A percentile compares a stretch with the other conserved stretches of the same genome.
These are phyloP conservation scores for Agapornis canus DNA, from an alignment of 2,797 vertebrate genomes.

Conservation along the genomic window DNA sequence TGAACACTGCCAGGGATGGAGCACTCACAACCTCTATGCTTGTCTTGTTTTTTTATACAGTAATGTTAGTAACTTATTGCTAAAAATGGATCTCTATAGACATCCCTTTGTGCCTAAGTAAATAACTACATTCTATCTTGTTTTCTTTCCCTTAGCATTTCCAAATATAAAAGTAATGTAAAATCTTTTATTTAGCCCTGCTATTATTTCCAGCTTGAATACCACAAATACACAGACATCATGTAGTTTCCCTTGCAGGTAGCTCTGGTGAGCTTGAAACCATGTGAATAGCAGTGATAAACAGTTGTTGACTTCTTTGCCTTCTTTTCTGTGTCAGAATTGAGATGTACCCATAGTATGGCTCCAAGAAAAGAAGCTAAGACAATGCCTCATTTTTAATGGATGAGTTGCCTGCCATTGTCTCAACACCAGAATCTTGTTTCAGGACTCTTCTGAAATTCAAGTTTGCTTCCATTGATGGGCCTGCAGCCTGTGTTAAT, in stretches of 20 bases:
- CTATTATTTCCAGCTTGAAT: neutral
- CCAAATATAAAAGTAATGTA: neutral
- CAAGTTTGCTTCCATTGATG: neutral
- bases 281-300: neutral
- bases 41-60: neutral
- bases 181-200: neutral
- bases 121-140: neutral
- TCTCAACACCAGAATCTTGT: neutral
- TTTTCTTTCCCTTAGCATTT: neutral
- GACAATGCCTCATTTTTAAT: neutral
- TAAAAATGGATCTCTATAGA: neutral
- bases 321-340: neutral
- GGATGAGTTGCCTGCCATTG: neutral
- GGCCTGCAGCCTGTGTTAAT: neutral
- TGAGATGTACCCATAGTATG: neutral
- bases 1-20: too few relatives aligned
- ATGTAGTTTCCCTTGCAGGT: neutral
- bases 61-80: neutral
- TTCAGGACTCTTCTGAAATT: neutral
- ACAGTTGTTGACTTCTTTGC: neutral
- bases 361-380: neutral
- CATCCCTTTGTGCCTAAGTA: neutral
- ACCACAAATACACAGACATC: neutral
- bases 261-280: neutral
- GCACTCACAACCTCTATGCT: neutral